Evolutionary conservation across 2,113 vertebrate species (phyloP).

Genomic region (Megaceryle maxima): DNA sequence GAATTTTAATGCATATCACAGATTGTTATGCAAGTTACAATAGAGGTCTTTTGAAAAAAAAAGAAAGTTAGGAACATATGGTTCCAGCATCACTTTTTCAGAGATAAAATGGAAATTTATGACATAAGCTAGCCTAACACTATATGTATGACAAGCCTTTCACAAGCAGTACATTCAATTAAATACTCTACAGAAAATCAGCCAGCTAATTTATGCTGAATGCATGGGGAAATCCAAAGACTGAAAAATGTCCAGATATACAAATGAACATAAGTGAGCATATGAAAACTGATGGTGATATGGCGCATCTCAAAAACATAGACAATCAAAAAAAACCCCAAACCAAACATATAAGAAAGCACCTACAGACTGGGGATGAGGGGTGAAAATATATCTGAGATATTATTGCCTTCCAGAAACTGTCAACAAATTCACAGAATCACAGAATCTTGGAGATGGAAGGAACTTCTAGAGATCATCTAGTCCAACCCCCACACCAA

Average conservation of each 20-base stretch:
- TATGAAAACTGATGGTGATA: not conserved
- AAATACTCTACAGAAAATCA: not conserved
- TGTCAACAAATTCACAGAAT: not conserved
- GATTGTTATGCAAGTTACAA: not conserved
- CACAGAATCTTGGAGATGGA: too few species aligned
- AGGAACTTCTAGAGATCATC: too few species aligned
- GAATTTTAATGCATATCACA: not conserved
- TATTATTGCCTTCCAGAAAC: not conserved
- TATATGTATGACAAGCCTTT: not conserved
- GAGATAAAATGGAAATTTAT: not conserved
- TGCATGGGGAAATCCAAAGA: not conserved
- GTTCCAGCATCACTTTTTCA: not conserved
- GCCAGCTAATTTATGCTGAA: not conserved
- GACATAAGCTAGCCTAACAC: not conserved
- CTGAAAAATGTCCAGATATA: not conserved
- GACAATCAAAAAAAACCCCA: not conserved
- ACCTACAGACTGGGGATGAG: not conserved
- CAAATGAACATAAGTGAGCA: not conserved
- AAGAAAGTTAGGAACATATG: not conserved
- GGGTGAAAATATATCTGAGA: not conserved
- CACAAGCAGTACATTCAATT: not conserved
- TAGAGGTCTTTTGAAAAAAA: not conserved
- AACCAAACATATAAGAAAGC: not conserved
- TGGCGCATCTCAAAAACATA: accelerated
- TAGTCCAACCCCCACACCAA: too few species aligned